Evolutionary conservation across 2,888 invertebrate species (phyloP).

Genomic region (Polymixis flavicincta): DNA sequence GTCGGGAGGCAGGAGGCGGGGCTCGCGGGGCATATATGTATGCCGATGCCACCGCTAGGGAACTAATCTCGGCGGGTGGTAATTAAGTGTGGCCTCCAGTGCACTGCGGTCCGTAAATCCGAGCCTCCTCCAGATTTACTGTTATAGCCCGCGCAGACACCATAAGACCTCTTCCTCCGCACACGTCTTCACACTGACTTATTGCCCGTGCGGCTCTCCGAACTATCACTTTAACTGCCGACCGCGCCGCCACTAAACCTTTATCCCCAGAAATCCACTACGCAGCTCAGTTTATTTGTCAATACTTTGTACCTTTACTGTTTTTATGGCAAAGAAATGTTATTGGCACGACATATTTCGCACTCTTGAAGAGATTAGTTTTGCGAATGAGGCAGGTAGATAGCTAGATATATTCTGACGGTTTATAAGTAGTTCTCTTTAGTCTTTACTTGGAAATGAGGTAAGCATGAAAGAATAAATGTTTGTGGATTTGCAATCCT

Average conservation of each 20-base stretch:
- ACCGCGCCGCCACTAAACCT: slow-evolving; percentile 72
- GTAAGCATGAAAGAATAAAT: background rate
- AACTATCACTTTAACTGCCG: slow-evolving; percentile 78
- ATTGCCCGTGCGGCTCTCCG: slow-evolving; percentile 72
- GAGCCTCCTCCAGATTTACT: slow-evolving; percentile 87
- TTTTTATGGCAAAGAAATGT: slow-evolving; percentile 38
- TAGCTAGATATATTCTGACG: background rate
- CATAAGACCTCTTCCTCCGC: slow-evolving; percentile 73
- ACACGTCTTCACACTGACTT: slow-evolving; percentile 79
- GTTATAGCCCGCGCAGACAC: slow-evolving; percentile 83
- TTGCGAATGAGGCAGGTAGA: background rate
- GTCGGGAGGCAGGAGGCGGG: slow-evolving; percentile 55
- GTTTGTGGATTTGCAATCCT: too few species aligned
- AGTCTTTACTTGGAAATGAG: background rate
- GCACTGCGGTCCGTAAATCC: slow-evolving; percentile 81
- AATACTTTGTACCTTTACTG: slow-evolving; percentile 58
- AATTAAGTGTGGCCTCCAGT: slow-evolving; percentile 84
- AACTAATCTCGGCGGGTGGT: slow-evolving; percentile 84
- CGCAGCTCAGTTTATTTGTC: slow-evolving; percentile 61
- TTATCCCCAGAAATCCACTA: slow-evolving; percentile 63
- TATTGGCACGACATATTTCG: slow-evolving; percentile 33
- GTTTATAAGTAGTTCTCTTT: background rate
- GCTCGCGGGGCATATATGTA: slow-evolving; percentile 73
- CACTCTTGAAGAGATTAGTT: slow-evolving; percentile 14
- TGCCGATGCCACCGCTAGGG: slow-evolving; percentile 72